These are phyloP conservation scores for Henicopernis longicauda DNA, from an alignment of 2,113 vertebrate species.

Conservation along the genomic window DNA sequence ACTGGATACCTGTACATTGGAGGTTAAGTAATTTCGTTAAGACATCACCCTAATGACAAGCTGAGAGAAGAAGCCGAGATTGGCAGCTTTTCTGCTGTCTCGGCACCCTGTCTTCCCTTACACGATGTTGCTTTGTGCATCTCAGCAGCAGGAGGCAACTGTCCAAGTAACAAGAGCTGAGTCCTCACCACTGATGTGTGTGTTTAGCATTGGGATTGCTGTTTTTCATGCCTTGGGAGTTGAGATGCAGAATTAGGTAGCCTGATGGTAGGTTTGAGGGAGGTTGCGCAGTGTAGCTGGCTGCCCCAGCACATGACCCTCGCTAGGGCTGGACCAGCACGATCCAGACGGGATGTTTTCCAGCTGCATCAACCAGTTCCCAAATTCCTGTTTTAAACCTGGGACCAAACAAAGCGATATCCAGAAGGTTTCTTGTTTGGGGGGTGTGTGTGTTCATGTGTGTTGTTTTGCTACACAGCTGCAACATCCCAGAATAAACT, in stretches of 20 bases:
- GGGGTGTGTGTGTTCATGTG: not conserved
- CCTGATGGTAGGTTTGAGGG: not conserved
- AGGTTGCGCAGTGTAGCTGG: not conserved
- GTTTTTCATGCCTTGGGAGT: not conserved
- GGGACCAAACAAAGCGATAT: not conserved
- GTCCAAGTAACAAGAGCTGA: not conserved
- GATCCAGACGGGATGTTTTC: not conserved
- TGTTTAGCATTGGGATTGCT: not conserved
- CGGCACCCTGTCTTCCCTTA: not conserved
- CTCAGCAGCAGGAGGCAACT: not conserved
- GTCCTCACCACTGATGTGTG: not conserved
- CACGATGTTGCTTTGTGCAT: not conserved
- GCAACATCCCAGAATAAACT: not conserved
- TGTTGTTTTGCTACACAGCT: conserved; percentile 12
- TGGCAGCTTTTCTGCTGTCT: not conserved
- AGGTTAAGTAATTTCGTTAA: not conserved
- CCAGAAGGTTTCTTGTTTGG: not conserved
- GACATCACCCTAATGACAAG: not conserved
- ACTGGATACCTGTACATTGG: not conserved
- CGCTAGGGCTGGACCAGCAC: not conserved
- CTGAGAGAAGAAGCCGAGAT: not conserved
- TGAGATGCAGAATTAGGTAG: not conserved
- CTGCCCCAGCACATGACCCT: not conserved
- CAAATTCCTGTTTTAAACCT: conserved; percentile 29
- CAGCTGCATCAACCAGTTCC: conserved; percentile 16